phyloP scores from a whole-genome alignment of 2,113 vertebrate species.

The Stegastes partitus region DNA sequence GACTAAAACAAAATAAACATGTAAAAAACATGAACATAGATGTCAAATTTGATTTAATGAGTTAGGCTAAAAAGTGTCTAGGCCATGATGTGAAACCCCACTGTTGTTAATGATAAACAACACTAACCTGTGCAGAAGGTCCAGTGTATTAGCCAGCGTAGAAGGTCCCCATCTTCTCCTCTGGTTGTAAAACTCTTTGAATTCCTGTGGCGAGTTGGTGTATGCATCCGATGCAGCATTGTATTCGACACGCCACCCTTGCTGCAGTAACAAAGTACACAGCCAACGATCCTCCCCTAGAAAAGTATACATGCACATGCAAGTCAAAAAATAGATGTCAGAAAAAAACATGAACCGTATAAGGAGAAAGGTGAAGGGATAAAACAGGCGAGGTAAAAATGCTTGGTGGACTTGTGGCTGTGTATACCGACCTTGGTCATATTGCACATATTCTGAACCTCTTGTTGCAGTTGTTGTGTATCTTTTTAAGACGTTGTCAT shows the following conservation, averaged over 20 bases:
- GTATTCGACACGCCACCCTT: conserved; percentile 89
- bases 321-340: neutral
- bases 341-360: neutral
- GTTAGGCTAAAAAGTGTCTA: neutral
- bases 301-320: neutral
- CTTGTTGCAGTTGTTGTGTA: conserved; percentile 84
- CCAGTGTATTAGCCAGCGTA: conserved; percentile 87
- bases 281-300: conserved; percentile 90
- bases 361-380: neutral
- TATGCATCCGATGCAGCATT: conserved; percentile 88
- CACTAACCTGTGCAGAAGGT: conserved; percentile 83
- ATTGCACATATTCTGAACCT: conserved; percentile 85
- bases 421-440: conserved; percentile 83
- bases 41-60: neutral
- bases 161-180: conserved; percentile 88
- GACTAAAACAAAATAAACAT: neutral
- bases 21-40: no score
- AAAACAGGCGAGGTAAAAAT: neutral
- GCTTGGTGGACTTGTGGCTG: neutral
- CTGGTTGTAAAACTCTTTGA: conserved; percentile 90
- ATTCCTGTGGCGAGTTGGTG: conserved; percentile 88
- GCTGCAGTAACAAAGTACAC: conserved; percentile 87
- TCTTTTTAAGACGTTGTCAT: conserved; percentile 86
- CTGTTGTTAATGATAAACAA: neutral
- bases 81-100: neutral